phyloP scores from a whole-genome alignment of 2,113 vertebrate genomes.

The Ptilonorhynchus violaceus region DNA sequence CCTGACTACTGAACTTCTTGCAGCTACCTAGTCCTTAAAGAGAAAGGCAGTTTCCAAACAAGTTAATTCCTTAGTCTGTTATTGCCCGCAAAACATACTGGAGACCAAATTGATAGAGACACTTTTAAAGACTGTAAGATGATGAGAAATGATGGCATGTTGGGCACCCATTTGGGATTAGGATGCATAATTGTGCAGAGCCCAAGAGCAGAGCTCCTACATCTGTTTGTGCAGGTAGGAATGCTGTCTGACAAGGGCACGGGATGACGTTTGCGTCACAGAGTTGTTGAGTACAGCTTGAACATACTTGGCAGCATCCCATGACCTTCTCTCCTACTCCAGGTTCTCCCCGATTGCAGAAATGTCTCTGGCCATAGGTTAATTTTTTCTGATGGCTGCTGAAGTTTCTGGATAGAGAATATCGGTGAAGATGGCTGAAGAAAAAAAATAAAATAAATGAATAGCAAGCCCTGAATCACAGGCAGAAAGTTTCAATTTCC shows the following conservation, averaged over 20 bases:
- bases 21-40: not conserved
- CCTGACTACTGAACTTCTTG: not conserved
- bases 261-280: not conserved
- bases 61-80: not conserved
- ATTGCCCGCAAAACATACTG: not conserved
- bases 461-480: not conserved
- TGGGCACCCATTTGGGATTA: not conserved
- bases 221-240: conserved; percentile 28
- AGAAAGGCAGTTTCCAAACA: not conserved
- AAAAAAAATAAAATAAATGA: not conserved
- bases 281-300: not conserved
- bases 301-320: conserved; percentile 4
- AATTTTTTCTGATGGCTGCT: not conserved
- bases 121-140: not conserved
- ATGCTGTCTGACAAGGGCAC: not conserved
- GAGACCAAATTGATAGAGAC: not conserved
- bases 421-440: not conserved
- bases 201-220: not conserved
- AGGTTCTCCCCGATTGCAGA: not conserved
- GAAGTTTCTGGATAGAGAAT: not conserved
- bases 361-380: not conserved
- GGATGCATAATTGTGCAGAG: not conserved
- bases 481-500: not conserved
- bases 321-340: not conserved
- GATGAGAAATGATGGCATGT: not conserved